phyloP scores from a whole-genome alignment of 2,888 invertebrate species.

The Phyllotreta striolata region DNA sequence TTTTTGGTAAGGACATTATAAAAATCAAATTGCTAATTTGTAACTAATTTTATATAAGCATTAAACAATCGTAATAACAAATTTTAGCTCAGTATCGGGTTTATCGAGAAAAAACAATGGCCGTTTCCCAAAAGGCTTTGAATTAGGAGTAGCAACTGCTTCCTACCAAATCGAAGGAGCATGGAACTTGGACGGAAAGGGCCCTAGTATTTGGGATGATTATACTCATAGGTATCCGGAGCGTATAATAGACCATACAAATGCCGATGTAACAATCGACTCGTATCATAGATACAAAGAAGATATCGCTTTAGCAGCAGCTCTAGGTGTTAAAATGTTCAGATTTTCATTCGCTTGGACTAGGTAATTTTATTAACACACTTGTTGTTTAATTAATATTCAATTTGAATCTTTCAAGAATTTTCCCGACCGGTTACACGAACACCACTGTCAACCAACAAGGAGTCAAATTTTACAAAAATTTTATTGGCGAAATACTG shows the following conservation, averaged over 20 bases:
- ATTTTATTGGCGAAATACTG: background rate
- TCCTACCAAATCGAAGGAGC: constrained; percentile 48
- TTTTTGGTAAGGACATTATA: no score
- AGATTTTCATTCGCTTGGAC: constrained; percentile 73
- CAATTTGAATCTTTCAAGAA: background rate
- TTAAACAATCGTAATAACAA: no score
- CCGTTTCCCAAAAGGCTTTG: constrained; percentile 15
- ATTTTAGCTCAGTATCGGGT: no score
- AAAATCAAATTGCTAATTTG: no score
- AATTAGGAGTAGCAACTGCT: constrained; percentile 39
- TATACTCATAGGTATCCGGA: constrained; percentile 65
- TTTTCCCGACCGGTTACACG: constrained; percentile 1
- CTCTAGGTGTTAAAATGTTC: constrained; percentile 66
- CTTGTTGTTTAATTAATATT: background rate
- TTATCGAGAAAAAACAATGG: background rate
- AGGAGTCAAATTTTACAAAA: background rate
- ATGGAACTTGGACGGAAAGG: constrained; percentile 61
- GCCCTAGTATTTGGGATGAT: constrained; percentile 73
- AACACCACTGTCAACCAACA: background rate
- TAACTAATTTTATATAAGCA: no score
- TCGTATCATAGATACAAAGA: constrained; percentile 68
- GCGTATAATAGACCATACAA: constrained; percentile 54
- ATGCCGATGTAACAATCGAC: constrained; percentile 73
- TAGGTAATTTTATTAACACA: constrained; percentile 50
- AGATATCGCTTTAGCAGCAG: constrained; percentile 66